These are phyloP conservation scores for Siniperca scherzeri DNA, from an alignment of 2,797 vertebrate species.

Conservation along the genomic window DNA sequence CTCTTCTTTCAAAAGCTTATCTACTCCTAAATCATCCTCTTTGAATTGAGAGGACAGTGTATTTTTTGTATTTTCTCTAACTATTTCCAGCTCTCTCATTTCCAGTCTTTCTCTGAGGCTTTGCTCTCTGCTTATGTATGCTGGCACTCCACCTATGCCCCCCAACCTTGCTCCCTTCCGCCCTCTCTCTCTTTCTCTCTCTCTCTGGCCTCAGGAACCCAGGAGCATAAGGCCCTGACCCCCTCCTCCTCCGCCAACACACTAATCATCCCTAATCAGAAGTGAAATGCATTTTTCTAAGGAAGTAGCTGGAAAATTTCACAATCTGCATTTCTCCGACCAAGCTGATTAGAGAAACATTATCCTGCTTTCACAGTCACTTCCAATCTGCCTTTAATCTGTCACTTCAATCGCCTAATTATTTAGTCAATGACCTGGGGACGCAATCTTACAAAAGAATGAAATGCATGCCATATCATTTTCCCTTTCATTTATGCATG, in stretches of 20 bases:
- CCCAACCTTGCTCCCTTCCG: conserved; percentile 40
- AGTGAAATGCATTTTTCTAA: conserved; percentile 92
- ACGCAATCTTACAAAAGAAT: conserved; percentile 88
- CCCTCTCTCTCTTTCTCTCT: conserved; percentile 27
- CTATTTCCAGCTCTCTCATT: conserved; percentile 76
- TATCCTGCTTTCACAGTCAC: conserved; percentile 91
- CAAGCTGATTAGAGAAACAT: conserved; percentile 91
- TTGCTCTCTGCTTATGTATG: conserved; percentile 53
- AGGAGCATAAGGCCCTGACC: conserved; percentile 79
- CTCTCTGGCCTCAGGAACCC: conserved; percentile 71
- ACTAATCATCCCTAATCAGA: conserved; percentile 87
- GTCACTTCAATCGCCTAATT: conserved; percentile 90
- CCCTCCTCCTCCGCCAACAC: conserved; percentile 77
- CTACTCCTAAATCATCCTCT: conserved; percentile 78
- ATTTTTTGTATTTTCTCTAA: conserved; percentile 60
- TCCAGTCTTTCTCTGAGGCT: conserved; percentile 68
- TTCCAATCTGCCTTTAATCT: conserved; percentile 92
- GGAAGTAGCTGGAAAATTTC: conserved; percentile 92
- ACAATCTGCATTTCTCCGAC: conserved; percentile 91
- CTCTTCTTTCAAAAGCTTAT: conserved; percentile 77
- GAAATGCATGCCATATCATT: conserved; percentile 87
- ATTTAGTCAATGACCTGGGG: conserved; percentile 90
- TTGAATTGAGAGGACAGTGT: conserved; percentile 58
- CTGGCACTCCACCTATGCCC: conserved; percentile 61
- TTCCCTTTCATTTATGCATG: conserved; percentile 85